Conservation (phyloP, 1,140 invertebrate species). For the Polypedilum vanderplanki region DNA sequence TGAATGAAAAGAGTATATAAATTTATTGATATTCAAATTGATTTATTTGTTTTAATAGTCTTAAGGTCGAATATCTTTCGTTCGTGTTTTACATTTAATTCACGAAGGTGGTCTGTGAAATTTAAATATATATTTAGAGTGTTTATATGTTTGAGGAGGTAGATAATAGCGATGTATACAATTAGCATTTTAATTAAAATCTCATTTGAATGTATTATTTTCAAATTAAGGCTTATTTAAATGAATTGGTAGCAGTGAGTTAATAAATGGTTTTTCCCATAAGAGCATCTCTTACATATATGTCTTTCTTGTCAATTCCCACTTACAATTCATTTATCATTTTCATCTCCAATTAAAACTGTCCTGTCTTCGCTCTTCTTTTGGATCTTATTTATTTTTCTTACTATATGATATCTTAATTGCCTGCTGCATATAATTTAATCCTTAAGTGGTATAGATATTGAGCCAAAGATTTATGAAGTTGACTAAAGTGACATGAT, state of each 20-base stretch:
- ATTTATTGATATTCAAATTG: neutral
- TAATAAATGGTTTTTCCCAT: neutral
- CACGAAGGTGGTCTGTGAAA: neutral
- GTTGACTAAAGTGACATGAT: no score
- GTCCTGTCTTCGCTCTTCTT: neutral
- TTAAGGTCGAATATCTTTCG: neutral
- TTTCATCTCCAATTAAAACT: constrained; percentile 20
- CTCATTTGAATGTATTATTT: constrained; percentile 10
- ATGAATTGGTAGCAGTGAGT: neutral
- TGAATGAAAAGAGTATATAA: neutral
- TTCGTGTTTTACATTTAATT: neutral
- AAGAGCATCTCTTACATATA: neutral
- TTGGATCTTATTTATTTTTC: neutral
- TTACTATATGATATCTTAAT: no score
- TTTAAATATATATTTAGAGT: neutral
- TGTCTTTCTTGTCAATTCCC: neutral
- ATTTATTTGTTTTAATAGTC: neutral
- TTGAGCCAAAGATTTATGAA: no score
- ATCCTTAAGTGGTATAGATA: no score
- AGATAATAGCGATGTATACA: neutral
- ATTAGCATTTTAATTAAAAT: constrained; percentile 28
- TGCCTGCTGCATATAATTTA: no score
- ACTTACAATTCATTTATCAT: neutral
- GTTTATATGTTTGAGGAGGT: neutral
- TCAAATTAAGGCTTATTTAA: constrained; percentile 16